Evolutionary conservation across 2,888 invertebrate genomes (phyloP), one percentile per base, ranked within the genome.

Genomic region (Cheilosia scutellata): DNA sequence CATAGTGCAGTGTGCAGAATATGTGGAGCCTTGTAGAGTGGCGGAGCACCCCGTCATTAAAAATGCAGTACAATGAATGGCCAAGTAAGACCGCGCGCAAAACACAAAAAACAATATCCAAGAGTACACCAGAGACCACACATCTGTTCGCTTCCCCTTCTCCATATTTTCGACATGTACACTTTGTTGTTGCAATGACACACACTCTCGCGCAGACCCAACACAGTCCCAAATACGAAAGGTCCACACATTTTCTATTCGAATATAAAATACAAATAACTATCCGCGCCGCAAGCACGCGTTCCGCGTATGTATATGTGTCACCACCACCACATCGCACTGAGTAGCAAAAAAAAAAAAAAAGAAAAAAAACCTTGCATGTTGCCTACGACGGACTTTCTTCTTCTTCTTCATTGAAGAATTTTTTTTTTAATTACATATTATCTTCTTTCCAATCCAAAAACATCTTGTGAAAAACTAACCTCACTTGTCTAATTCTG

Each of bases 221-320:
- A 53, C 51, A 53, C 51, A 57, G 76, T 71, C 58, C 55, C 49
- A 42, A 27, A 70, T n/a, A 55, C 40, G 27, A n/a, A 58, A 20
- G 74, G 60, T 70, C 57, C 77, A 83, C 77, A 76, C n/a, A 74
- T 44, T 63, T 83, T 49, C 13, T 47, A 51, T 78, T 29, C 20
- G 62, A 25, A 57, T 51, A 63, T 37, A 47, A 71, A 57, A 57
- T 9, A 60, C 29, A 80, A 20, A 20, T 44, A 62, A 74, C 49
- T 55, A 68, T 25, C 55, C 55, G 68, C 40, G 70, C 68, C 78
- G 62, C 70, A 79, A 76, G 80, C 80, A 84, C 86, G 86, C 82
- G 76, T 44, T 82, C 40, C 31, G 53, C 40, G 16, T 3, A 2
- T 76, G 76, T 82, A 77, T 86, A 62, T 77, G 77, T 86, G 57